Evolutionary conservation across 2,113 vertebrate species (phyloP), one percentile per base, ranked within the genome.

Genomic region (Gasterosteus aculeatus): DNA sequence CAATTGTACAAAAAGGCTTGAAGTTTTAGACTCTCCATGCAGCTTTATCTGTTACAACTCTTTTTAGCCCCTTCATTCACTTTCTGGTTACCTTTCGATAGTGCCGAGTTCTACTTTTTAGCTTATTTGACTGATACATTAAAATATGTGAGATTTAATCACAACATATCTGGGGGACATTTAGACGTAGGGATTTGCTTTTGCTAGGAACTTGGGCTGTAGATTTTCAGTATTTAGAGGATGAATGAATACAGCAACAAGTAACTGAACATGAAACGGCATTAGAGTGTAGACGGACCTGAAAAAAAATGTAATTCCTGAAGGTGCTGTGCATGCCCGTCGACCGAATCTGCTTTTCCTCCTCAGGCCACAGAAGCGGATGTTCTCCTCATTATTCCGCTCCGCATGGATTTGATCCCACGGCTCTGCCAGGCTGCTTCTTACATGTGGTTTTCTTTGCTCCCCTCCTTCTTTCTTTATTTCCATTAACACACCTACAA

Each of bases 341-440:
- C n/a, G 41, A 39, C 12, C 41, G 46, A 46, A n/a, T 18, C 54
- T 64, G 26, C 62, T 39, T 66, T 83, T 26, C 82, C 44, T 84
- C 81, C 76, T 77, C 74, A 88, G 87, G 84, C 71, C 68, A 76
- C 77, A 78, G 75, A 67, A 39, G 80, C 75, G 79, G 81, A 80
- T 72, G 69, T 42, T 81, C 33, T 42, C 33, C 65, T 83, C 75
- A 65, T 58, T 72, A 68, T 39, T 78, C 62, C 49, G 64, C 53
- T 47, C 58, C 75, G 31, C 56, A 77, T 67, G 67, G 78, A 62
- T 70, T 74, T 62, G 66, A 82, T 58, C 73, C 51, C 19, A 16
- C 19, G 4, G 76, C 69, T 69, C 69, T 57, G 68, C 72, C 85
- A 78, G 77, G 75, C 80, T 81, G 64, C 74, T 69, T 80, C 69